Evolutionary conservation across 2,113 vertebrate genomes (phyloP).

Genomic region (Misgurnus anguillicaudatus): DNA sequence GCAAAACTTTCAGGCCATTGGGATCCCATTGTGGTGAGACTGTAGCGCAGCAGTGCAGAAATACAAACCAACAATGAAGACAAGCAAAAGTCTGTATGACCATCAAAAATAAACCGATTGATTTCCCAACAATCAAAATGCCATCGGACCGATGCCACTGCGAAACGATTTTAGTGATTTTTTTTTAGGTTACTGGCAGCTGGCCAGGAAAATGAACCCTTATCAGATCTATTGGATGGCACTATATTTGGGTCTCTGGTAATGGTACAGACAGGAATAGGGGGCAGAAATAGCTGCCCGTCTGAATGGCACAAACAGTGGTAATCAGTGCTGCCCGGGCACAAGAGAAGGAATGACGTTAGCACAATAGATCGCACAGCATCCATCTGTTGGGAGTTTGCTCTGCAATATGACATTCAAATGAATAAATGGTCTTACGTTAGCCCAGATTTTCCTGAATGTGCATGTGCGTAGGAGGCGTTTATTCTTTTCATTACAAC

Average conservation of each 20-base stretch:
- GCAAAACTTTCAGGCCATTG: no score
- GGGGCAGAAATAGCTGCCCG: slow-evolving; percentile 20
- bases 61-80: not conserved
- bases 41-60: not conserved
- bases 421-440: slow-evolving; percentile 11
- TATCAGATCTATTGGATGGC: slow-evolving; percentile 47
- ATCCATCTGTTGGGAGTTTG: slow-evolving; percentile 24
- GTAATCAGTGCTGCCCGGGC: slow-evolving; percentile 25
- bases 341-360: slow-evolving; percentile 16
- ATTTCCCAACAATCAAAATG: slow-evolving; percentile 8
- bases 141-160: slow-evolving; percentile 25
- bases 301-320: slow-evolving; percentile 38
- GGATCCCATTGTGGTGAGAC: no score
- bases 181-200: slow-evolving; percentile 18
- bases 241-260: slow-evolving; percentile 45
- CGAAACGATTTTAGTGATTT: slow-evolving; percentile 35
- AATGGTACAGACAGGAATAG: slow-evolving; percentile 35
- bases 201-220: slow-evolving; percentile 44
- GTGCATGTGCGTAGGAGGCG: slow-evolving; percentile 48
- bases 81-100: slow-evolving; percentile 9
- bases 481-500: not conserved
- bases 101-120: slow-evolving; percentile 26
- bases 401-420: slow-evolving; percentile 5
- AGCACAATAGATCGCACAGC: not conserved
- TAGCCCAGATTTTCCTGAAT: slow-evolving; percentile 32